Percentiles rank a stretch among this genome's conserved stretches.
Conservation (phyloP, 2,888 invertebrate genomes). For the Celastrina argiolus region DNA sequence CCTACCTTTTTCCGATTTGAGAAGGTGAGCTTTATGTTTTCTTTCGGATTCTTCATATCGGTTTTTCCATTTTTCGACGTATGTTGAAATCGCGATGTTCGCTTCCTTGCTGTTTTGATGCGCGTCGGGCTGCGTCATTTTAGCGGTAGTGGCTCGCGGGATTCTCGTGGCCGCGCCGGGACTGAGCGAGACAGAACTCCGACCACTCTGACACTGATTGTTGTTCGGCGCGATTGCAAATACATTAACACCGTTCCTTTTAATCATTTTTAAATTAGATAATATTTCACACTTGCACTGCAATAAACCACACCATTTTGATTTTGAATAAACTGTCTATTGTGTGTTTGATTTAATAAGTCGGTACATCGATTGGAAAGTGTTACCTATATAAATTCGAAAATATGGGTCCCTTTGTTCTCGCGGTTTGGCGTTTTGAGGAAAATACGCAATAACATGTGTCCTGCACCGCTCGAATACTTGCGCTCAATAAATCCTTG, state of each 20-base stretch:
- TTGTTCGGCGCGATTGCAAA: constrained; percentile 75
- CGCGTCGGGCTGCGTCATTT: constrained; percentile 74
- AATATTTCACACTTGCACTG: constrained; percentile 66
- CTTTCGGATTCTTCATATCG: constrained; percentile 85
- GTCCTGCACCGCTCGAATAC: constrained; percentile 45
- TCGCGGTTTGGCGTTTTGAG: constrained; percentile 44
- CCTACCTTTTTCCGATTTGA: constrained; percentile 85
- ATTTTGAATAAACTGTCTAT: constrained; percentile 56
- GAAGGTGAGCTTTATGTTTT: constrained; percentile 81
- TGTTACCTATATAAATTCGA: constrained; percentile 52
- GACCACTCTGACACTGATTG: constrained; percentile 71
- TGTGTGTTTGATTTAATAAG: constrained; percentile 69
- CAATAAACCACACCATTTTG: constrained; percentile 61
- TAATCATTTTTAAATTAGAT: constrained; percentile 76
- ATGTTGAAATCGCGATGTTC: constrained; percentile 69
- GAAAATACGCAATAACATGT: constrained; percentile 58
- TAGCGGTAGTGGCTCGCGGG: constrained; percentile 71
- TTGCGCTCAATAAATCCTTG: constrained; percentile 56
- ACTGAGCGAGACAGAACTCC: constrained; percentile 69
- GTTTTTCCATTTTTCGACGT: constrained; percentile 81
- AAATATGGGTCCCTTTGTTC: constrained; percentile 66
- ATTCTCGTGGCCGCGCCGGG: constrained; percentile 67
- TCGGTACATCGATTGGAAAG: constrained; percentile 54
- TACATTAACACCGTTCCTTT: constrained; percentile 76
- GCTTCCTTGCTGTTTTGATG: constrained; percentile 69